Base-by-base conservation (phyloP, 2,113 vertebrate species). In the Psilopogon haemacephalus region DNA sequence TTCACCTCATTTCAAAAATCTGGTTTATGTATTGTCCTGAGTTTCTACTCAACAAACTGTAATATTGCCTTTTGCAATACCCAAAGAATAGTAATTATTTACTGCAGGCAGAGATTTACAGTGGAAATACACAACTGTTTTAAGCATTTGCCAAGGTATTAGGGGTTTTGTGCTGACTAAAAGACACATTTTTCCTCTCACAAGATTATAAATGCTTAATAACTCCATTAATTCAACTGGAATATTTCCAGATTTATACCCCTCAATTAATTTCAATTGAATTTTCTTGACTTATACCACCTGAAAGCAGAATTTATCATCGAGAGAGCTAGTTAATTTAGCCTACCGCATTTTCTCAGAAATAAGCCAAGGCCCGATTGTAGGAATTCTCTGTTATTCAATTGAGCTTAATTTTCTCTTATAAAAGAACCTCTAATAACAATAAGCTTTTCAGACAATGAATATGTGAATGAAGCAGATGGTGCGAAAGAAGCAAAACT, bases 221-320 rank as follows among this genome's bases (percentile, higher is more conserved):
- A 95, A 88, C 48, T 91, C 65, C 35, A 84, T 84, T 72, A 84
- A 87, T 89, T 91, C 76, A 48, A 33, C 58, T 94, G 93, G 85
- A 95, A 48, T 93, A 68, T 69, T 95, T 96, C 94, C 93, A 91
- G 89, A 94, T 93, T 91, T 91, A 88, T 32, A 81, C n/a, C 82
- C 76, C 21, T 72, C 79, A 93, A 90, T 96, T 93, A 89, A 94
- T 95, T 95, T 89, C 84, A 93, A 77, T 94, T 89, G 91, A 88
- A 80, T 94, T 96, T 94, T 87, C 64, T 92, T 91, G 78, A 94
- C 77, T 94, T 91, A 69, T 87, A 86, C 62, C 28, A 62, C 83
- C 75, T 69, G 72, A 96, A 91, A 94, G 62, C 38, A 71, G 58
- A 93, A 93, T 91, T 89, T 95, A 71, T 94, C 79, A 91, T 84